These are phyloP conservation scores for Dusona sp. DNA, from an alignment of 2,888 invertebrate genomes.

Conservation along the genomic window DNA sequence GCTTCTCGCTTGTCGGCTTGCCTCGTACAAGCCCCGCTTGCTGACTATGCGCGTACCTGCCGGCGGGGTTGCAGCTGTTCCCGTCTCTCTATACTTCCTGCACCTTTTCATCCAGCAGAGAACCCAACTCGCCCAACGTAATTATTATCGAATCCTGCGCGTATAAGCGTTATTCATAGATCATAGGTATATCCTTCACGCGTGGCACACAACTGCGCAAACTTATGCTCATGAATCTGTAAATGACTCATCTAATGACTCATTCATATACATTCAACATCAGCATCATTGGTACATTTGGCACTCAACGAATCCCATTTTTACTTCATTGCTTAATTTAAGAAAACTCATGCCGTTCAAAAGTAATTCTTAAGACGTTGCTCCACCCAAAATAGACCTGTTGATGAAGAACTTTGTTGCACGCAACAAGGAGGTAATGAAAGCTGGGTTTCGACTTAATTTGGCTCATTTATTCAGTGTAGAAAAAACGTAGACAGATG, in stretches of 20 bases:
- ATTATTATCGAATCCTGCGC: slow-evolving; percentile 77
- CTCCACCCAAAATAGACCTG: neutral
- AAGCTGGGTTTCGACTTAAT: slow-evolving; percentile 2
- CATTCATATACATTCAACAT: neutral
- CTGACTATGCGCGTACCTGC: slow-evolving; percentile 59
- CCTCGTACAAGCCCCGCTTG: slow-evolving; percentile 54
- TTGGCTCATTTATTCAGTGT: slow-evolving; percentile 16
- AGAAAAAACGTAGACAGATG: neutral
- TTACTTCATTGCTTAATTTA: neutral
- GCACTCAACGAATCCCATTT: neutral
- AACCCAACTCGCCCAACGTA: slow-evolving; percentile 66
- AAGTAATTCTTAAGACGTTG: neutral
- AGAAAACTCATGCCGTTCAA: neutral
- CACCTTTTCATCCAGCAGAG: slow-evolving; percentile 30
- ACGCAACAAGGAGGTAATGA: neutral
- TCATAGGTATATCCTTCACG: slow-evolving; percentile 74
- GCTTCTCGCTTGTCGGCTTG: slow-evolving; percentile 49
- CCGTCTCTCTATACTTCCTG: slow-evolving; percentile 64
- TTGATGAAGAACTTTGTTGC: slow-evolving; percentile 42
- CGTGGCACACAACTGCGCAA: slow-evolving; percentile 53
- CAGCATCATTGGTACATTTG: neutral
- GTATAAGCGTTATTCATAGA: slow-evolving; percentile 73
- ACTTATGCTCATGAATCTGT: neutral
- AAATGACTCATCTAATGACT: neutral
- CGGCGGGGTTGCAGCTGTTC: slow-evolving; percentile 71